These are phyloP conservation scores for Drosophila pallidifrons DNA, from an alignment of 1,140 invertebrate genomes.

Conservation along the genomic window DNA sequence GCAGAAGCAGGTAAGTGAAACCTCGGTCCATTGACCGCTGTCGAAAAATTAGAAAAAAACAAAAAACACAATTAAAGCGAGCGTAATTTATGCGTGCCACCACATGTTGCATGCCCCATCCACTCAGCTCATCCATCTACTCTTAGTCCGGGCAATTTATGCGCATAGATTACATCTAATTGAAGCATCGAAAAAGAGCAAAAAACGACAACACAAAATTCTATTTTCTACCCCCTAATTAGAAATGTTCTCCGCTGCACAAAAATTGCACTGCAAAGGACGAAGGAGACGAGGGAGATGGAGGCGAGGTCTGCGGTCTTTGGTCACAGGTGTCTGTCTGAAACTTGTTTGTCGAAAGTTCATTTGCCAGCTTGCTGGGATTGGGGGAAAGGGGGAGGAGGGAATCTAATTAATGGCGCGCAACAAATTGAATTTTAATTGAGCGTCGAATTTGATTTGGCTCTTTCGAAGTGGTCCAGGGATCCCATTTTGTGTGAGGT, in stretches of 20 bases:
- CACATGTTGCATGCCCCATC: conserved; percentile 64
- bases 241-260: conserved; percentile 16
- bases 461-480: conserved; percentile 22
- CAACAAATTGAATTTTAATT: conserved; percentile 83
- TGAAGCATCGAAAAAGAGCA: conserved; percentile 45
- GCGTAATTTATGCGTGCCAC: conserved; percentile 47
- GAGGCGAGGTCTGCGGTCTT: conserved; percentile 1
- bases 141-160: conserved; percentile 54
- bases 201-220: background rate
- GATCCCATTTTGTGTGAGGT: conserved; percentile 11
- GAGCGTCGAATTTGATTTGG: conserved; percentile 80
- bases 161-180: conserved; percentile 74
- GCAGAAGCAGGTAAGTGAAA: conserved; percentile 86
- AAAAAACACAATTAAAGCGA: background rate
- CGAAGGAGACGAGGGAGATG: background rate
- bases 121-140: conserved; percentile 15
- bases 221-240: conserved; percentile 5
- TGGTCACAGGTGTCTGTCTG: conserved; percentile 49
- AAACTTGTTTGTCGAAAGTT: conserved; percentile 51
- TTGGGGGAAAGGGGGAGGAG: background rate
- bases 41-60: conserved; percentile 10
- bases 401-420: conserved; percentile 79
- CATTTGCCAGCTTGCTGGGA: conserved; percentile 21
- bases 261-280: conserved; percentile 58
- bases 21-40: conserved; percentile 29